These are phyloP conservation scores for Branchipolynoe longqiensis DNA, from an alignment of 2,888 invertebrate genomes.

Conservation along the genomic window DNA sequence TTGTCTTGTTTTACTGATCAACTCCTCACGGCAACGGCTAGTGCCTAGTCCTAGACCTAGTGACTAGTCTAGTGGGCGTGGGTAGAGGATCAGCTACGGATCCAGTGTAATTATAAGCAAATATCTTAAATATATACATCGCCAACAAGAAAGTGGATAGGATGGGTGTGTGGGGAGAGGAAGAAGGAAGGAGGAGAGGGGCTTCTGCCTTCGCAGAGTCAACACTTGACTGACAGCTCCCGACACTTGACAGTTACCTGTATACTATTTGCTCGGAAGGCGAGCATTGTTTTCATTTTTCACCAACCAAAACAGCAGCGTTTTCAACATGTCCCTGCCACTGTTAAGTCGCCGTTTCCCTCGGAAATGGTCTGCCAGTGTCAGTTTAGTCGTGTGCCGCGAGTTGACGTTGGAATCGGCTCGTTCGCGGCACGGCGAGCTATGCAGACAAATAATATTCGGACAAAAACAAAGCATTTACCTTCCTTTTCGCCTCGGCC, in stretches of 20 bases:
- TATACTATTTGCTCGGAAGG: too few species aligned
- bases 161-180: too few species aligned
- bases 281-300: constrained; percentile 51
- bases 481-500: constrained; percentile 12
- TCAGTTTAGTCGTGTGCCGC: neutral
- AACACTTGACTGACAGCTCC: neutral
- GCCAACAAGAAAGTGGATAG: too few species aligned
- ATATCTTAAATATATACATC: too few species aligned
- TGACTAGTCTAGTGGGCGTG: too few species aligned
- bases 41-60: too few species aligned
- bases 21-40: too few species aligned
- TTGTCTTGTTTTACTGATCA: too few species aligned
- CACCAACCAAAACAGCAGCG: neutral
- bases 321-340: neutral
- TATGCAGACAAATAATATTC: neutral
- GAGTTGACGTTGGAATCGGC: neutral
- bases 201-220: too few species aligned
- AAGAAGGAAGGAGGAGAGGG: too few species aligned
- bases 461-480: constrained; percentile 51
- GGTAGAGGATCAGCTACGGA: too few species aligned
- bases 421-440: neutral
- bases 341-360: neutral
- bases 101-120: too few species aligned
- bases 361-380: neutral
- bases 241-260: neutral